A percentile compares a stretch with the other conserved stretches of the same genome.
Evolutionary conservation across 2,888 invertebrate species (phyloP).

Genomic region (Neelides folsomi): DNA sequence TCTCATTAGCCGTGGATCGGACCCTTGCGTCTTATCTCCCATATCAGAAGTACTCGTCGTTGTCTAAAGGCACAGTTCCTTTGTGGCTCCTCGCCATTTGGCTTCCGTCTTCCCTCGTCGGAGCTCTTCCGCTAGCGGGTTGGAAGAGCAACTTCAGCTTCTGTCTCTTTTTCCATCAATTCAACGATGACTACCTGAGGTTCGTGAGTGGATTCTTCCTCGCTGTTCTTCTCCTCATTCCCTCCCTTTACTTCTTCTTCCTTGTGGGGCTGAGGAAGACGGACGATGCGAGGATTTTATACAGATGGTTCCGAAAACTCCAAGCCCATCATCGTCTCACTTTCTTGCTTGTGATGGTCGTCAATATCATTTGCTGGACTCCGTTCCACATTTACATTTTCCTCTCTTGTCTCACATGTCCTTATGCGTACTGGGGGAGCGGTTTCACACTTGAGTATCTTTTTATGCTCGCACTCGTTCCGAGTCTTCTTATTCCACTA

Average conservation of each 20-base stretch:
- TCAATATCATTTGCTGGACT: conserved; percentile 26
- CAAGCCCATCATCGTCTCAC: conserved; percentile 26
- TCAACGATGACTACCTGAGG: conserved; percentile 28
- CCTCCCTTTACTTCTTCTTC: conserved; percentile 25
- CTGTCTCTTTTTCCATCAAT: conserved; percentile 31
- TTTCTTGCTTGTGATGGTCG: conserved; percentile 19
- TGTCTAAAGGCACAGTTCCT: conserved; percentile 27
- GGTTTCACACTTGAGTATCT: conserved; percentile 27
- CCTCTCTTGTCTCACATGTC: conserved; percentile 23
- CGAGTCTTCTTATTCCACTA: conserved; percentile 24
- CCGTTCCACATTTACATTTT: conserved; percentile 29
- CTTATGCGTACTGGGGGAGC: conserved; percentile 16
- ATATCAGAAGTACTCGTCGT: conserved; percentile 19
- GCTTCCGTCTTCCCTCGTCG: conserved; percentile 23
- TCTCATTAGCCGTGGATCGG: conserved; percentile 28
- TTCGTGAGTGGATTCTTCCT: conserved; percentile 27
- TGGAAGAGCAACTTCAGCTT: conserved; percentile 30
- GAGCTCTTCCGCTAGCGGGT: conserved; percentile 26
- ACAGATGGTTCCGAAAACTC: conserved; percentile 27
- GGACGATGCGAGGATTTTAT: conserved; percentile 14
- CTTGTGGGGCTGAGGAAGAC: conserved; percentile 16
- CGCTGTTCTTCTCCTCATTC: conserved; percentile 19
- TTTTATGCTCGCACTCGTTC: conserved; percentile 26
- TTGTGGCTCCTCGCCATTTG: conserved; percentile 30
- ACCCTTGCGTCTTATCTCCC: conserved; percentile 23